A percentile compares a stretch with the other conserved stretches of the same genome.
phyloP scores from a whole-genome alignment of 1,140 invertebrate species.

The Tetragonula clypearis region DNA sequence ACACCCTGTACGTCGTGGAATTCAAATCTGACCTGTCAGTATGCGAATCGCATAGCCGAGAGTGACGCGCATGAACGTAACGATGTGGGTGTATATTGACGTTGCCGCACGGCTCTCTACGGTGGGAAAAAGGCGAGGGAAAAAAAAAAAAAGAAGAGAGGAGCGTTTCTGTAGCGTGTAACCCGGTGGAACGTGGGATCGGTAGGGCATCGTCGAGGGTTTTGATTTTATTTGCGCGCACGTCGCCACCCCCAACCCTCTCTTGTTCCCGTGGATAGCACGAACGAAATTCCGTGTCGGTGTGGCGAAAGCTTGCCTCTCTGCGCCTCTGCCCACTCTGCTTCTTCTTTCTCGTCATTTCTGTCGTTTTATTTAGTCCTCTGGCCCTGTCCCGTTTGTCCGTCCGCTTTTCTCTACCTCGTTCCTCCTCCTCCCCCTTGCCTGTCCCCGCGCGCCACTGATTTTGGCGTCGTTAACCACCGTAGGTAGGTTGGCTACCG shows the following conservation, averaged over 20 bases:
- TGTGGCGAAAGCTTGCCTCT: not conserved
- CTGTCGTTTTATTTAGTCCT: not conserved
- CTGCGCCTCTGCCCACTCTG: not conserved
- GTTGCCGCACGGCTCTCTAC: not conserved
- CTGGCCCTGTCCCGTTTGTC: not conserved
- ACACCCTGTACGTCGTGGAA: not conserved
- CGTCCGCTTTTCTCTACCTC: not conserved
- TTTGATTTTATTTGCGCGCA: slow-evolving; percentile 31
- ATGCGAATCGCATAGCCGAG: slow-evolving; percentile 12
- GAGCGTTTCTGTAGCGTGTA: not conserved
- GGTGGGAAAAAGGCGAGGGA: not conserved
- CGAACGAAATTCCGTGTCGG: not conserved
- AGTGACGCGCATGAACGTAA: slow-evolving; percentile 24
- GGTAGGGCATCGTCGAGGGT: slow-evolving; percentile 5
- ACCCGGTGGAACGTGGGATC: slow-evolving; percentile 1
- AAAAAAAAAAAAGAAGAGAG: no score
- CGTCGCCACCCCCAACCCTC: not conserved
- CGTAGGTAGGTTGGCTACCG: not conserved
- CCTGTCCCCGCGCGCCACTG: not conserved
- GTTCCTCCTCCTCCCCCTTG: no score
- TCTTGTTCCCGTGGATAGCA: slow-evolving; percentile 1
- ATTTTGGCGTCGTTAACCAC: slow-evolving; percentile 13
- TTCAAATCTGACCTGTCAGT: slow-evolving; percentile 14
- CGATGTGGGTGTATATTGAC: slow-evolving; percentile 15
- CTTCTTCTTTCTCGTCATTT: not conserved